Base-by-base conservation (phyloP, 2,888 invertebrate species). In the Litoditis marina region DNA sequence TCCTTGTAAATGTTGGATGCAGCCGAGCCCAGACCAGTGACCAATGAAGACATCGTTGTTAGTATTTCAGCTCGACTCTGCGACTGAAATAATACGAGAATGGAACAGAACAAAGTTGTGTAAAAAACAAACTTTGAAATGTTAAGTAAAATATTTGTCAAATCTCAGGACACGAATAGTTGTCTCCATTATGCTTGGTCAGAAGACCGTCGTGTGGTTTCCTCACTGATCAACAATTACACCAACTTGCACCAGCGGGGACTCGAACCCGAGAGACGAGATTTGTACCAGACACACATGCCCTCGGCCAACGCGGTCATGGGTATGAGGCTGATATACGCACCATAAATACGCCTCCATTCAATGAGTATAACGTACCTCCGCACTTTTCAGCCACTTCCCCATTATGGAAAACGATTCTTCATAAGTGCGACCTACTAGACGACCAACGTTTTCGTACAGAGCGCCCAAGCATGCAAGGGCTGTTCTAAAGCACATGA, bases 371-470 rank as follows among this genome's bases (percentile, higher is more conserved):
- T n/a, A 16, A 42, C 42, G 16, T 65, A 84, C 83, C 74, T 94
- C 94, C 0, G 92, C 92, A 85, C 90, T 94, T 81, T 92, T 89
- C 64, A 98, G 85, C 1, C 92, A 92, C 78, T 92, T 90, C 61
- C 93, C 89, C 28, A 98, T 87, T 57, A 94, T 90, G 76, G 91
- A 90, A 32, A 96, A 92, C 0, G 96, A 96, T 83, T 99, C 98
- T 84, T 99, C 96, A 83, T 94, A 98, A 0, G 94, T 93, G 69
- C 96, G 87, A 0, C 96, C 98, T 90, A 95, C 96, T 94, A 98
- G 94, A 70, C 98, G 88, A 1, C 98, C 96, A 25, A 98, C 87
- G 84, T 92, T 93, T 84, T 95, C 94, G 85, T 96, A 98, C 92
- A 98, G 94, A 68, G 91, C 91, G 36, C 95, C 96, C 42, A 86